Conservation (phyloP, 2,888 invertebrate species). For the Thecophora atra region DNA sequence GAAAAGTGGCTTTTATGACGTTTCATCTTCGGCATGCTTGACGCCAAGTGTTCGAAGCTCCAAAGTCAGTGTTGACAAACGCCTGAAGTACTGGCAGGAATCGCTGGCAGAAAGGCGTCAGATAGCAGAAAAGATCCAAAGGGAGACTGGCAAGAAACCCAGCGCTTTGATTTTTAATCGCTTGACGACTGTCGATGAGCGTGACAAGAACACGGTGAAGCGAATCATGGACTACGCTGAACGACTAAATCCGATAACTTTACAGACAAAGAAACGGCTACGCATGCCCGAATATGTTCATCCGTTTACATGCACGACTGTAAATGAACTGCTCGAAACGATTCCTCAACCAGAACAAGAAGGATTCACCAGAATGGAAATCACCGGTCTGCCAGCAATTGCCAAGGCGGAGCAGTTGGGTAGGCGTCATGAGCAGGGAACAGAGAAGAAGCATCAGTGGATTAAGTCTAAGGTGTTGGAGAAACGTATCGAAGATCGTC, state of each 20-base stretch:
- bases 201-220: slow-evolving; percentile 52
- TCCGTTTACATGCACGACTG: slow-evolving; percentile 23
- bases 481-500: slow-evolving; percentile 43
- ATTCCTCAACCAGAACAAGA: slow-evolving; percentile 49
- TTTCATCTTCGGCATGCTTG: slow-evolving; percentile 50
- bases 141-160: slow-evolving; percentile 45
- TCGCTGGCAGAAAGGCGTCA: slow-evolving; percentile 47
- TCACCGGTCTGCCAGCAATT: slow-evolving; percentile 50
- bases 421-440: slow-evolving; percentile 32
- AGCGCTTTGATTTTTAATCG: slow-evolving; percentile 53
- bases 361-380: slow-evolving; percentile 45
- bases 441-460: slow-evolving; percentile 46
- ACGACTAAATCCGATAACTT: slow-evolving; percentile 49
- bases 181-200: slow-evolving; percentile 48
- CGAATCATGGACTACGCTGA: slow-evolving; percentile 53
- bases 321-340: slow-evolving; percentile 51
- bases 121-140: slow-evolving; percentile 47
- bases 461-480: slow-evolving; percentile 49
- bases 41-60: slow-evolving; percentile 37
- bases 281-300: slow-evolving; percentile 42
- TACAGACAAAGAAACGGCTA: slow-evolving; percentile 20
- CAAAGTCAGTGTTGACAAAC: slow-evolving; percentile 48
- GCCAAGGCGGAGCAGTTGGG: slow-evolving; percentile 53
- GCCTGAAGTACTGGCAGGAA: slow-evolving; percentile 56
- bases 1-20: slow-evolving; percentile 47